Evolutionary conservation across 2,113 vertebrate species (phyloP).

Genomic region (Hemicordylus capensis): DNA sequence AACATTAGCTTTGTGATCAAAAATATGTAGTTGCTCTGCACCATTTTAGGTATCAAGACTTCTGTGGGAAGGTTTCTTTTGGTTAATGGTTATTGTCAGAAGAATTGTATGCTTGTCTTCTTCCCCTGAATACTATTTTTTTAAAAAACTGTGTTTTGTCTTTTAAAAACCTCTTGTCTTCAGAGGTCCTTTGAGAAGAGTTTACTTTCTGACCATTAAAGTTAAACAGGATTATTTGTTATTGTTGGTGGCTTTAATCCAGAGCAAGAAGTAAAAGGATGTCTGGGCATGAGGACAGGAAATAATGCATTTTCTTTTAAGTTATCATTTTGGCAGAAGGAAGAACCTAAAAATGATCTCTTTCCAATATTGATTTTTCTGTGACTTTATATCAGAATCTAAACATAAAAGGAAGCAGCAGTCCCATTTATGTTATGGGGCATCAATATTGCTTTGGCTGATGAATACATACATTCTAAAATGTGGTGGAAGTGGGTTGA

Average conservation of each 20-base stretch:
- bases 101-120: not conserved
- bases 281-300: conserved; percentile 7
- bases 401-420: conserved; percentile 27
- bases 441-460: not conserved
- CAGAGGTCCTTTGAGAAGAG: not conserved
- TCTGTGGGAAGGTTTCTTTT: not conserved
- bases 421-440: not conserved
- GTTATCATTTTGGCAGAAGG: not conserved
- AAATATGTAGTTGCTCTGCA: conserved; percentile 6
- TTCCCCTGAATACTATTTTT: not conserved
- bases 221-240: not conserved
- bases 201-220: not conserved
- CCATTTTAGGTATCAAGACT: conserved; percentile 34
- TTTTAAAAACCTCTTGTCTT: conserved; percentile 37
- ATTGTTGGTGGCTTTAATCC: not conserved
- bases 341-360: conserved; percentile 17
- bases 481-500: not conserved
- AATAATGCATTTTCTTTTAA: conserved; percentile 9
- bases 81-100: conserved; percentile 22
- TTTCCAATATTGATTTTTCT: conserved; percentile 12
- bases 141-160: not conserved
- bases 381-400: not conserved
- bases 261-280: conserved; percentile 20
- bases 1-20: not conserved
- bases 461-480: not conserved